Conservation (phyloP, 2,113 vertebrate species). For the Leucopsar rothschildi region DNA sequence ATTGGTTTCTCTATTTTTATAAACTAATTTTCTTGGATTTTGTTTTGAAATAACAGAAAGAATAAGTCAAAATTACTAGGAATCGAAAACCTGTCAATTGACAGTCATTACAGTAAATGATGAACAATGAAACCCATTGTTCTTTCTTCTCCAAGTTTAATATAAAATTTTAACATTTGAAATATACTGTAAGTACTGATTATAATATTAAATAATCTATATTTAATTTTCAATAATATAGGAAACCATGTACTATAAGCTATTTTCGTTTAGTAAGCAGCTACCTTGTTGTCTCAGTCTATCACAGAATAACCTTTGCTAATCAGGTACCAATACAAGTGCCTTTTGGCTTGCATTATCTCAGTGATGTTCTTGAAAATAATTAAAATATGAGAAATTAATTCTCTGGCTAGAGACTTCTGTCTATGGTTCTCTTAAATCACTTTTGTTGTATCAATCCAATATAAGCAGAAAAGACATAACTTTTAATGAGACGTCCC, state of each 20-base stretch:
- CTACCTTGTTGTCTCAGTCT: neutral
- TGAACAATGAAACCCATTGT: neutral
- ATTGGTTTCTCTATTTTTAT: neutral
- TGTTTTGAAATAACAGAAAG: neutral
- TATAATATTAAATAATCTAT: neutral
- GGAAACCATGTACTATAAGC: neutral
- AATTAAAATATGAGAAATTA: neutral
- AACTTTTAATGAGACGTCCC: neutral
- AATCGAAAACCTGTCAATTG: neutral
- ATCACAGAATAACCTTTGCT: neutral
- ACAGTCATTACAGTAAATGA: neutral
- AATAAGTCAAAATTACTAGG: neutral
- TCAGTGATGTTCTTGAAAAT: neutral
- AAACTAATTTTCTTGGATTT: neutral
- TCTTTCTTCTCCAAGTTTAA: neutral
- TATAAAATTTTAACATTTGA: neutral
- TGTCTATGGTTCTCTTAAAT: neutral
- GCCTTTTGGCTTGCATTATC: neutral
- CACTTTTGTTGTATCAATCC: neutral
- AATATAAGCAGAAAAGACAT: neutral
- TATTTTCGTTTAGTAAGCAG: neutral
- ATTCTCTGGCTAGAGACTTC: neutral
- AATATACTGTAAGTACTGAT: neutral
- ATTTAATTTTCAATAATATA: neutral
- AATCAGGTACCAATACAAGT: neutral